Evolutionary conservation across 2,888 invertebrate genomes (phyloP).

Genomic region (Archips crataeganus): DNA sequence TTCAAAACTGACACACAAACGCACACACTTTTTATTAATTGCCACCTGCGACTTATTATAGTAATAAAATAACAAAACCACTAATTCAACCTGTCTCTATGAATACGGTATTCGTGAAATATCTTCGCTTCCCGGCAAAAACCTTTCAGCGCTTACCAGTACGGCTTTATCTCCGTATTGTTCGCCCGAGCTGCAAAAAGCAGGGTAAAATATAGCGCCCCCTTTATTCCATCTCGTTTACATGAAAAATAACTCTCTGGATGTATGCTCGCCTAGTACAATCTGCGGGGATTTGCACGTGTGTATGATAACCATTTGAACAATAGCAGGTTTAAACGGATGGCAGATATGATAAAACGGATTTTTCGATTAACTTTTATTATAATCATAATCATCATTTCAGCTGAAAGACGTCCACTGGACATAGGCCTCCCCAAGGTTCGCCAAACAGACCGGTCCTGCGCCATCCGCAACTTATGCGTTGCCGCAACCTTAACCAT

Average conservation of each 20-base stretch:
- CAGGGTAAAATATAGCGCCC: conserved; percentile 36
- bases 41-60: conserved; percentile 1
- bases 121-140: conserved; percentile 18
- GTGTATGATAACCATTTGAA: conserved; percentile 11
- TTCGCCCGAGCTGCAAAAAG: conserved; percentile 34
- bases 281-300: conserved; percentile 19
- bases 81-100: conserved; percentile 12
- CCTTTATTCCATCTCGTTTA: conserved; percentile 39
- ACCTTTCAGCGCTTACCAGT: conserved; percentile 32
- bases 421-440: no score
- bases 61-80: not conserved
- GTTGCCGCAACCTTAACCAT: no score
- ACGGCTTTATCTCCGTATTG: conserved; percentile 34
- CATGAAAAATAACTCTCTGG: conserved; percentile 41
- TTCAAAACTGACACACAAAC: no score
- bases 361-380: not conserved
- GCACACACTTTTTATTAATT: not conserved
- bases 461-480: no score
- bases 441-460: no score
- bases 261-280: conserved; percentile 39
- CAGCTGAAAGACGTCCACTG: no score
- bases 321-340: not conserved
- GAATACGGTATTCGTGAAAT: conserved; percentile 6
- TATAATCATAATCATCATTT: no score
- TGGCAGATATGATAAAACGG: not conserved